Evolutionary conservation across 1,140 invertebrate species (phyloP), one percentile per base, ranked within the genome.

Genomic region (Melitaea cinxia): DNA sequence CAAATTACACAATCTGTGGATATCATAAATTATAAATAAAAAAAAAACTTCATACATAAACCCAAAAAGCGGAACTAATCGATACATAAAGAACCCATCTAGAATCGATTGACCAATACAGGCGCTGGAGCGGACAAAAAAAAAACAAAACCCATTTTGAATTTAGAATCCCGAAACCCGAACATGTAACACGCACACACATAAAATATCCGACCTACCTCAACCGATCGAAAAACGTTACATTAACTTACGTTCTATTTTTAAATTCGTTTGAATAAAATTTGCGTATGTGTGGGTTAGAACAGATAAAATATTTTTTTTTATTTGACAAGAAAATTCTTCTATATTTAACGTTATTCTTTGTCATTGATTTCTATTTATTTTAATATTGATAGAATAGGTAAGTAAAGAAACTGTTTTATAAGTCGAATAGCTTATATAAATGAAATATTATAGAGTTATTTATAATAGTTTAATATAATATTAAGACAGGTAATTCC

Each of bases 161-260:
- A 75, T 77, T 82, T 83, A 81, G 78, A 82, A 83, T 73, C 64
- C 75, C 78, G 74, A 86, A 84, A 79, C 72, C 77, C 64, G 77
- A 70, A 70, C 76, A 76, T 73, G 72, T 73, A 75, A 71, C 68
- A 74, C 72, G 47, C 70, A 80, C 78, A 80, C 78, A 69, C 63
- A 70, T 65, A 75, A 50, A 58, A 66, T 63, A 71, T 68, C 74
- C 74, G 76, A 85, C 84, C 84, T 84, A 83, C 80, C 78, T 68
- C 82, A 84, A 86, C 67, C 58, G 57, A 73, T 73, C 73, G 65
- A 77, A 78, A 70, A 59, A 47, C 68, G 77, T 79, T 75, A 75
- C 77, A 76, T 77, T 42, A 82, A 78, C 75, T 63, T 14, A 33
- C 60, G 39, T 63, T 63, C 60, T 45, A 55, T 55, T 63, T 63